A percentile compares a stretch with the other conserved stretches of the same genome.
Conservation (phyloP, 2,888 invertebrate species). For the Perithous albicinctus region DNA sequence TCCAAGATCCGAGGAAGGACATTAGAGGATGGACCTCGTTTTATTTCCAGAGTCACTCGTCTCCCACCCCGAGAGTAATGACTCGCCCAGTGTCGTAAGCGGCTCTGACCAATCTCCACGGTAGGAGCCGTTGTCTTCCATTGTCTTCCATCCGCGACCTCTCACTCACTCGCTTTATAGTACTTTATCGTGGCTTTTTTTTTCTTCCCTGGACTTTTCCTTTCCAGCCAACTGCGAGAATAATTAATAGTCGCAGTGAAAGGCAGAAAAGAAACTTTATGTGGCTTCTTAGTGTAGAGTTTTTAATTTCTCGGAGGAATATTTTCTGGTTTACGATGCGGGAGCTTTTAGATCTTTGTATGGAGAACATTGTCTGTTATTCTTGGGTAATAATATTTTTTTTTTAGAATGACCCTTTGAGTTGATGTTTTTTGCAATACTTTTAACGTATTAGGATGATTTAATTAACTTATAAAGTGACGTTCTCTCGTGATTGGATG, state of each 20-base stretch:
- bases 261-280: slow-evolving; percentile 14
- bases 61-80: slow-evolving; percentile 26
- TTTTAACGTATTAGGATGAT: too few relatives aligned
- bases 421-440: too few relatives aligned
- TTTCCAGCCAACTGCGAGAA: slow-evolving; percentile 5
- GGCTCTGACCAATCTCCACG: slow-evolving; percentile 36
- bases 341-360: not conserved
- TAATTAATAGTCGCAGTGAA: slow-evolving; percentile 41
- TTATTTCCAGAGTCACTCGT: slow-evolving; percentile 40
- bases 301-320: slow-evolving; percentile 38
- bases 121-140: not conserved
- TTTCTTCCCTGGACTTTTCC: slow-evolving; percentile 7
- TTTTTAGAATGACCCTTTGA: too few relatives aligned
- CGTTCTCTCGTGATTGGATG: too few relatives aligned
- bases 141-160: not conserved
- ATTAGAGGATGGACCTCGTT: slow-evolving; percentile 32
- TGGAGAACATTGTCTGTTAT: too few relatives aligned
- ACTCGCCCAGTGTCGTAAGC: slow-evolving; percentile 43
- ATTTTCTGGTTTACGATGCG: slow-evolving; percentile 16
- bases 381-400: too few relatives aligned
- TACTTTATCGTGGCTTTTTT: slow-evolving; percentile 21
- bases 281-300: not conserved
- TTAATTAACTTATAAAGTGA: too few relatives aligned
- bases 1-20: slow-evolving; percentile 20
- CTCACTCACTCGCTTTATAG: not conserved